Conservation (phyloP, 2,113 vertebrate species). For the Daphoenositta chrysoptera region DNA sequence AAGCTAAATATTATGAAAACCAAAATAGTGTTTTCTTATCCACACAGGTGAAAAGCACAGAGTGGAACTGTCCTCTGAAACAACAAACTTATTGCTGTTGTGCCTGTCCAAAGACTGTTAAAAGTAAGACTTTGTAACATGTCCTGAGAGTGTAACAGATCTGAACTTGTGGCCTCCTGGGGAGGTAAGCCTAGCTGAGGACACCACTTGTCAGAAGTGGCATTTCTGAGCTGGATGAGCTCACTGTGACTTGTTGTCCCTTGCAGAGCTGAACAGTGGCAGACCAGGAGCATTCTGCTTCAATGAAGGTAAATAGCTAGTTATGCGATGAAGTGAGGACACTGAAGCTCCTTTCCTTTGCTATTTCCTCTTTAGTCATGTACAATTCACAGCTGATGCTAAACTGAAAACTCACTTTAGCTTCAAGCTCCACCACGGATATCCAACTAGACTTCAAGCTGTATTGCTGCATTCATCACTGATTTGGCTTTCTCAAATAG, state of each 20-base stretch:
- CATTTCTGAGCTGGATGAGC: not conserved
- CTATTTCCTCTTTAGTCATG: not conserved
- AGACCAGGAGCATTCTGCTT: not conserved
- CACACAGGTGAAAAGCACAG: not conserved
- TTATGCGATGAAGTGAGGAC: not conserved
- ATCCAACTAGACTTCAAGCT: not conserved
- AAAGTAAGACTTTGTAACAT: not conserved
- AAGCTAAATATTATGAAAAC: not conserved
- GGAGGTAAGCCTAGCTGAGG: not conserved
- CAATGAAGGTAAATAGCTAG: not conserved
- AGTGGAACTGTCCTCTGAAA: not conserved
- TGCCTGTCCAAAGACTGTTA: not conserved
- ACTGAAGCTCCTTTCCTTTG: not conserved
- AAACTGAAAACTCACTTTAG: not conserved
- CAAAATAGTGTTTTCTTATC: not conserved
- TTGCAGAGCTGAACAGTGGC: not conserved
- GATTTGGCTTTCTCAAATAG: not conserved
- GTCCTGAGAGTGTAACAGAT: not conserved
- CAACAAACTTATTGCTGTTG: not conserved
- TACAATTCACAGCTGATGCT: not conserved
- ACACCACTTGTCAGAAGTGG: not conserved
- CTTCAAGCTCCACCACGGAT: not conserved
- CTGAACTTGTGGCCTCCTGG: not conserved
- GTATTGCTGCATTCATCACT: not conserved
- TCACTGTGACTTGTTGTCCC: not conserved